phyloP scores from a whole-genome alignment of 2,888 invertebrate genomes.

The Drosophila parthenogenetica region DNA sequence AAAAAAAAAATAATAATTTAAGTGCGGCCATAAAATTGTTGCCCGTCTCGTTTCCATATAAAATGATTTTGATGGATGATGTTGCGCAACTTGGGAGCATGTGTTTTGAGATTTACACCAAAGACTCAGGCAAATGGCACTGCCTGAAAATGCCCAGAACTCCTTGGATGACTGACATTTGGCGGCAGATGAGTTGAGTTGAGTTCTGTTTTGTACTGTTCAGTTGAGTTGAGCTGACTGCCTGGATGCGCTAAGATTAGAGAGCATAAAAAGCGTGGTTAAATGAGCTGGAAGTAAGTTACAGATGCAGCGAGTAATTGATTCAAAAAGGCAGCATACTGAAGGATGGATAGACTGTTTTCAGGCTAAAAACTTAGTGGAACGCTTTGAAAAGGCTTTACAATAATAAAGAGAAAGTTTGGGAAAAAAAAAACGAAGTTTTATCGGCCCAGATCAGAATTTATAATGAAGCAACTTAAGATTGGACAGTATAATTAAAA shows the following conservation, averaged over 20 bases:
- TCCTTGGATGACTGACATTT: conserved; percentile 38
- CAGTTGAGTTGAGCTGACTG: conserved; percentile 51
- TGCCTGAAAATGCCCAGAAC: conserved; percentile 26
- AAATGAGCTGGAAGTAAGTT: conserved; percentile 66
- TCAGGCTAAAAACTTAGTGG: neutral
- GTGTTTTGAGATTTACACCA: conserved; percentile 71
- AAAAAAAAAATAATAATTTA: conserved; percentile 24
- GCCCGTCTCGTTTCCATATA: conserved; percentile 76
- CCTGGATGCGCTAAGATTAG: conserved; percentile 71
- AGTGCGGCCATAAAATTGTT: conserved; percentile 69
- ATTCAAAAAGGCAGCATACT: conserved; percentile 4
- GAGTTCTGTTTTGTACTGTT: neutral
- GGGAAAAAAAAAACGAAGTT: too few relatives aligned
- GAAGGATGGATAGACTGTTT: conserved; percentile 9
- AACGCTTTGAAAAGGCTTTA: neutral
- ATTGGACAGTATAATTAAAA: too few relatives aligned
- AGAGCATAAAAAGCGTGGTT: conserved; percentile 58
- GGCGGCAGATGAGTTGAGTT: conserved; percentile 37
- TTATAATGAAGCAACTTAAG: too few relatives aligned
- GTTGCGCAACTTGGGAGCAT: conserved; percentile 78
- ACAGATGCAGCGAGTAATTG: conserved; percentile 21
- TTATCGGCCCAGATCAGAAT: too few relatives aligned
- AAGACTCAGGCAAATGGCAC: conserved; percentile 54
- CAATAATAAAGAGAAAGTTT: neutral
- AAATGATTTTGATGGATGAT: conserved; percentile 80